These are phyloP conservation scores for Melanerpes aurifrons DNA, from an alignment of 2,113 vertebrate species.

Conservation along the genomic window DNA sequence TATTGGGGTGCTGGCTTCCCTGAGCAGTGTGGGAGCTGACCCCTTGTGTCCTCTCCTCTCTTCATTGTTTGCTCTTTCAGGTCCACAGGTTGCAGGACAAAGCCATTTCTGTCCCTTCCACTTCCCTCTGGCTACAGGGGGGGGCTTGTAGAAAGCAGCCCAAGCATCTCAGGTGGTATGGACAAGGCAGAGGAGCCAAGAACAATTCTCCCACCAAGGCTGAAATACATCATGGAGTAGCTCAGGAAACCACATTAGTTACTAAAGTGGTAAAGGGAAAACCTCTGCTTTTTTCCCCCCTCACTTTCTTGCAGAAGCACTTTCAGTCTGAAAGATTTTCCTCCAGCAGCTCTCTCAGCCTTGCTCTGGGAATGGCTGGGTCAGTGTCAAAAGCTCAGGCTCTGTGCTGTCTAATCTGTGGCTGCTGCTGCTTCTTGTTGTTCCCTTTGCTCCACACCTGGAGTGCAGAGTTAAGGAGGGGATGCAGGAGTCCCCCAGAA, in stretches of 20 bases:
- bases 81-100: not conserved
- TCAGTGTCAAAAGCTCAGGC: not conserved
- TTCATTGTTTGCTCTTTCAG: not conserved
- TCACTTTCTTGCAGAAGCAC: not conserved
- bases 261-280: not conserved
- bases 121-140: not conserved
- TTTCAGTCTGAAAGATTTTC: not conserved
- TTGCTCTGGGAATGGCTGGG: rapidly evolving
- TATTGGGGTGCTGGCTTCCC: not conserved
- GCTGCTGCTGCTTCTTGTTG: not conserved
- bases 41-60: not conserved
- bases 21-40: not conserved
- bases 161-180: not conserved
- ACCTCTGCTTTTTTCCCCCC: not conserved
- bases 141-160: not conserved
- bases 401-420: not conserved
- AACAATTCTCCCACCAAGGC: rapidly evolving
- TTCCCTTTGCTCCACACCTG: not conserved
- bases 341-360: not conserved
- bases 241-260: not conserved
- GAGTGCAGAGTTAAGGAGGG: not conserved
- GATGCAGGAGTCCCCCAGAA: not conserved
- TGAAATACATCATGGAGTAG: not conserved
- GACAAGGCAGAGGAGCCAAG: not conserved
- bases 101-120: rapidly evolving